A percentile compares a stretch with the other conserved stretches of the same genome.
phyloP scores from a whole-genome alignment of 2,113 vertebrate genomes.

The Falcunculus frontatus region DNA sequence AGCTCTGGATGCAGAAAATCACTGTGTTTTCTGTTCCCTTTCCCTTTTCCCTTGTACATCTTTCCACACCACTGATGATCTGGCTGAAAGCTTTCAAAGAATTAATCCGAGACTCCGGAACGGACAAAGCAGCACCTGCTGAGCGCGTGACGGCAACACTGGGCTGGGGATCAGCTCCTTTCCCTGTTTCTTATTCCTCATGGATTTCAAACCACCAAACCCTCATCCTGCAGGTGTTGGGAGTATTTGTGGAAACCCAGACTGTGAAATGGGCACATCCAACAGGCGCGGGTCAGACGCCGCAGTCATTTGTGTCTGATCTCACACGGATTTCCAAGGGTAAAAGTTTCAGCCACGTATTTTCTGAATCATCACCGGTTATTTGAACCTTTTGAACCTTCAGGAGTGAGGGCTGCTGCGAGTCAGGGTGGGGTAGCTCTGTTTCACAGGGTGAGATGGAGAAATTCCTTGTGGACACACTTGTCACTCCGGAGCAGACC shows the following conservation, averaged over 20 bases:
- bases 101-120: not conserved
- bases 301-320: not conserved
- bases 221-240: not conserved
- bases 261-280: not conserved
- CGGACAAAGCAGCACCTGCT: not conserved
- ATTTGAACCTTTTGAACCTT: not conserved
- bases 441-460: not conserved
- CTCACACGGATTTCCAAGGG: not conserved
- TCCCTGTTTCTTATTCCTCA: not conserved
- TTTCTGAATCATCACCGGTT: not conserved
- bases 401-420: rapidly evolving
- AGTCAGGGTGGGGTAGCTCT: not conserved
- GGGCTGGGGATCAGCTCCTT: not conserved
- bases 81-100: slow-evolving; percentile 17
- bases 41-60: not conserved
- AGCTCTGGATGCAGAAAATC: not conserved
- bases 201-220: not conserved
- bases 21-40: not conserved
- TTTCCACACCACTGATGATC: not conserved
- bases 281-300: not conserved
- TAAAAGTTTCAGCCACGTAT: not conserved
- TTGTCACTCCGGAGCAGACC: not conserved
- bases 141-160: not conserved
- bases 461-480: not conserved
- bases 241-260: not conserved